Base-by-base conservation (phyloP, 2,888 invertebrate genomes). In the Calliphora vomitoria region DNA sequence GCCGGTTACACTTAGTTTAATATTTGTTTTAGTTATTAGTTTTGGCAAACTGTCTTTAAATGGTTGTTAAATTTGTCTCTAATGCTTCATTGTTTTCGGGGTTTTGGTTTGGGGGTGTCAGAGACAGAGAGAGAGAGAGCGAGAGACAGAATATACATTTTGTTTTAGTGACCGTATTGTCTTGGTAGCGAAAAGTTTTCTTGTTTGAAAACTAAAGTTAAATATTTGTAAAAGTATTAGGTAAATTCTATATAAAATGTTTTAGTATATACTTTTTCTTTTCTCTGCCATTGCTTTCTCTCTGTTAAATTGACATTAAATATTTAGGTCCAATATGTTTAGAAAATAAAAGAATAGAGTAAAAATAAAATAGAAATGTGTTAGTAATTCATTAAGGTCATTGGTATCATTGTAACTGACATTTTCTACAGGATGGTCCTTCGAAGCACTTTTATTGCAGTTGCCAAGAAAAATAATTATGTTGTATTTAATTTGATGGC, bases 21-120 rank as follows among this genome's bases (percentile, higher is more conserved):
- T 86, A 75, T 80, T 86, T 80, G 79, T 86, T 86, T 79, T 82
- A 83, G 79, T 79, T 86, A 80, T 86, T 83, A 75, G 72, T 83
- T 83, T 86, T 62, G 13, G 13, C 44, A 69, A 86, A 82, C 78
- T 78, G 72, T 86, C 78, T 82, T 79, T 82, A 74, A 74, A 82
- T 82, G 72, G 58, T 86, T 78, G 78, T 53, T 79, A 74, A 82
- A 82, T 82, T 86, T 82, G 78, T 86, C 68, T 76, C 25, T 75
- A 75, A 82, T 83, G 76, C 53, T 60, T 18, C 4, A 13, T n/a
- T 6, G 71, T 55, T 35, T 18, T 35, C 10, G 11, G 6, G 11
- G 20, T 11, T 10, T 18, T 81, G 20, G 25, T 53, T 50, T 18
- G n/a, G 6, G 25, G 8, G 35, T 13, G 69, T 50, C n/a, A n/a